Conservation (phyloP, 2,888 invertebrate species). For the Synergus umbraculus region DNA sequence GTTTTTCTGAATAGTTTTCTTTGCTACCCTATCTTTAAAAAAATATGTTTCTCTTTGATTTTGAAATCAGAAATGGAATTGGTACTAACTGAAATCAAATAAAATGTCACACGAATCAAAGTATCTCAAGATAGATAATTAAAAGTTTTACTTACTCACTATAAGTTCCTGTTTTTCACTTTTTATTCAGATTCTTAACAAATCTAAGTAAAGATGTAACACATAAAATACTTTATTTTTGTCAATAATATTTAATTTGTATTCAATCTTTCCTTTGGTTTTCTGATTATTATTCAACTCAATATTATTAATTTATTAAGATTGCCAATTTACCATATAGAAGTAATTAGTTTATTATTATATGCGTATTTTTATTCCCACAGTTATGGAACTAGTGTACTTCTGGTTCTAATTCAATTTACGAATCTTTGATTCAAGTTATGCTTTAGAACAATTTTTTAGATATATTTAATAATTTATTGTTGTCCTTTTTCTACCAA, state of each 20-base stretch:
- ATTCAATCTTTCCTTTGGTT: not conserved
- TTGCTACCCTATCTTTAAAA: no score
- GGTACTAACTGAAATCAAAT: slow-evolving; percentile 8
- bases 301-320: no score
- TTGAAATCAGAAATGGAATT: no score
- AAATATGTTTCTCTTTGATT: no score
- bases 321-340: not conserved
- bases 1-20: not conserved
- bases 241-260: not conserved
- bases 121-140: slow-evolving; percentile 7
- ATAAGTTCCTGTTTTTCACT: not conserved
- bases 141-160: not conserved
- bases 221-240: slow-evolving; percentile 1
- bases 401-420: not conserved
- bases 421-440: not conserved
- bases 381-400: not conserved
- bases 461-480: slow-evolving; percentile 1
- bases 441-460: not conserved
- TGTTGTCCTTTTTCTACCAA: slow-evolving; percentile 14
- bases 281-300: not conserved
- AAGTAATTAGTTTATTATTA: not conserved
- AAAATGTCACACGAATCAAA: slow-evolving; percentile 29
- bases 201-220: not conserved
- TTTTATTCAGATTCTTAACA: not conserved
- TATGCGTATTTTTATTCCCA: not conserved